Percentiles rank a stretch among this genome's conserved stretches.
These are phyloP conservation scores for Eilema caniola DNA, from an alignment of 2,888 invertebrate genomes.

Conservation along the genomic window DNA sequence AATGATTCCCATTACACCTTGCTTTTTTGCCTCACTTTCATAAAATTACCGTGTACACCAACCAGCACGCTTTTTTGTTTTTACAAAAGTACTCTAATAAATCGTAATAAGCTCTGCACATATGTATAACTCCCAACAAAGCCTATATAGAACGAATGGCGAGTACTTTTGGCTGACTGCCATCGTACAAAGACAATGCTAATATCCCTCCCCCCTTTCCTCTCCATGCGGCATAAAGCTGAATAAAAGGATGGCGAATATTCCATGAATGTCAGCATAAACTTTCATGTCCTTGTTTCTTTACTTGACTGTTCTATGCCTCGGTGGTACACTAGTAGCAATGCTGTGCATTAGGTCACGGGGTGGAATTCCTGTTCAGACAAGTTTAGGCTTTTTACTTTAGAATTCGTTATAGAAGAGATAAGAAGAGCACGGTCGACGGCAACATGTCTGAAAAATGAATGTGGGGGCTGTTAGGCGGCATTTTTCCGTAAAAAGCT, in stretches of 20 bases:
- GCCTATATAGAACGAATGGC: constrained; percentile 10
- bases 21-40: neutral
- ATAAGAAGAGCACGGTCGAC: neutral
- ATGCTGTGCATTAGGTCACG: neutral
- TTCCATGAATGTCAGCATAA: constrained; percentile 22
- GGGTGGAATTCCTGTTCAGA: neutral
- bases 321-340: neutral
- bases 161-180: constrained; percentile 39
- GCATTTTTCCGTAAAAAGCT: too few species aligned
- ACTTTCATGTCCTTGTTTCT: constrained; percentile 13
- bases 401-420: neutral
- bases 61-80: neutral
- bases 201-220: constrained; percentile 18
- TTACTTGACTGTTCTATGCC: neutral
- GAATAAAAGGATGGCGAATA: constrained; percentile 23
- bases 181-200: constrained; percentile 31
- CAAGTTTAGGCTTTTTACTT: neutral
- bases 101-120: neutral
- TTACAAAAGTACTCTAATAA: neutral
- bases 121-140: constrained; percentile 22
- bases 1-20: neutral
- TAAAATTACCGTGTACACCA: neutral
- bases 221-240: constrained; percentile 10
- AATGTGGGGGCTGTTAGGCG: too few species aligned
- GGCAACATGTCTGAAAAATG: too few species aligned